Conservation (phyloP, 1,140 invertebrate species). For the Pogonomyrmex californicus region DNA sequence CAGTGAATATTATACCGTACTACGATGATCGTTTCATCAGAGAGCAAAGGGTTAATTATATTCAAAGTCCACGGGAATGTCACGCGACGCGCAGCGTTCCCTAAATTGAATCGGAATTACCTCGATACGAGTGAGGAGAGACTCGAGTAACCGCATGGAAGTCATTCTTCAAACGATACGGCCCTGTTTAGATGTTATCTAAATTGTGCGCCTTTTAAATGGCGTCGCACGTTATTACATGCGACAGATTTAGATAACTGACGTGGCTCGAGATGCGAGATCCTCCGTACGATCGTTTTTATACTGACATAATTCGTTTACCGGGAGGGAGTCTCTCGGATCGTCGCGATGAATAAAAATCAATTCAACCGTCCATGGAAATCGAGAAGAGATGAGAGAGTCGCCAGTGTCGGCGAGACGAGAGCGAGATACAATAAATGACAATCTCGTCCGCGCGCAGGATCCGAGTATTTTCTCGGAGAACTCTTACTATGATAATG, state of each 20-base stretch:
- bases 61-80: constrained; percentile 36
- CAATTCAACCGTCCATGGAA: constrained; percentile 36
- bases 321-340: constrained; percentile 4
- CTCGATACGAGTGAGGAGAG: constrained; percentile 16
- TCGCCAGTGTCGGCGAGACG: not conserved
- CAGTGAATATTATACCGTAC: not conserved
- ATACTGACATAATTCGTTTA: constrained; percentile 47
- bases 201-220: constrained; percentile 47
- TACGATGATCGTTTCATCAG: not conserved
- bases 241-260: constrained; percentile 58
- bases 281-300: constrained; percentile 40
- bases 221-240: constrained; percentile 61
- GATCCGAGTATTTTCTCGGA: not conserved
- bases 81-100: constrained; percentile 3
- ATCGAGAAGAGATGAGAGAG: constrained; percentile 3
- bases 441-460: not conserved
- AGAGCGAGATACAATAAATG: not conserved
- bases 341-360: constrained; percentile 52
- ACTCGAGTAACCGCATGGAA: constrained; percentile 20
- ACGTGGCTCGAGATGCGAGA: not conserved
- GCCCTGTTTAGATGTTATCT: constrained; percentile 58
- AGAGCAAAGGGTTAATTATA: constrained; percentile 43
- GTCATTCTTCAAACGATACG: constrained; percentile 55
- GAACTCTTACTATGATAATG: constrained; percentile 24
- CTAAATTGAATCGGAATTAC: constrained; percentile 51